Evolutionary conservation across 2,113 vertebrate species (phyloP).

Genomic region (Noturus placidus): DNA sequence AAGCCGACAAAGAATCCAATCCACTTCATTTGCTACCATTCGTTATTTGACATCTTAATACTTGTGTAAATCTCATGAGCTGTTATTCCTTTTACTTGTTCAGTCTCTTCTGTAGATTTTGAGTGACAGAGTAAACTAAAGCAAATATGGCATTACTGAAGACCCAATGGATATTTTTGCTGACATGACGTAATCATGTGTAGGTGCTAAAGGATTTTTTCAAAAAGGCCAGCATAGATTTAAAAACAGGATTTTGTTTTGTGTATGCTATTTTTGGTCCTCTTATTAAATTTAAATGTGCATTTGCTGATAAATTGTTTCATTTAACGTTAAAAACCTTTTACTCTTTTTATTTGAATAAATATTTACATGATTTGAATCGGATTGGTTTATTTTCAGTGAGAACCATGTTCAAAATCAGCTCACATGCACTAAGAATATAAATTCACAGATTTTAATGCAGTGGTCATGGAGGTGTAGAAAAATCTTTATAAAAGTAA

Average conservation of each 20-base stretch:
- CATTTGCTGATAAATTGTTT: neutral
- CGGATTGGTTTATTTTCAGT: neutral
- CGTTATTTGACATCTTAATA: neutral
- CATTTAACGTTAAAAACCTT: conserved; percentile 37
- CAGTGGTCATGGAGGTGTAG: neutral
- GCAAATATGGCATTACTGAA: neutral
- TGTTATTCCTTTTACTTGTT: neutral
- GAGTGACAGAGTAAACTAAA: neutral
- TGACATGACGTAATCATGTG: neutral
- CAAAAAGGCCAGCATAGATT: neutral
- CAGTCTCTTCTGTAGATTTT: neutral
- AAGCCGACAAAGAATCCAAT: conserved; percentile 9
- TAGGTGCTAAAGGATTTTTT: neutral
- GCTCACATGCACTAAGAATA: neutral
- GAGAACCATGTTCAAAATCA: neutral
- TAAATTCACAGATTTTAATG: neutral
- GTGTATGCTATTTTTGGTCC: neutral
- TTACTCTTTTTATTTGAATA: conserved; percentile 10
- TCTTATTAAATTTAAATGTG: neutral
- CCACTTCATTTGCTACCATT: neutral
- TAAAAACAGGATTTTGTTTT: neutral
- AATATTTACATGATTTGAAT: conserved; percentile 2
- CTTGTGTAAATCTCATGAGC: conserved; percentile 14
- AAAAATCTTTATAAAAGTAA: neutral
- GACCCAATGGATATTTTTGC: neutral